Evolutionary conservation across 2,888 invertebrate genomes (phyloP), one percentile per base, ranked within the genome.

Genomic region (Torymus tubicola): DNA sequence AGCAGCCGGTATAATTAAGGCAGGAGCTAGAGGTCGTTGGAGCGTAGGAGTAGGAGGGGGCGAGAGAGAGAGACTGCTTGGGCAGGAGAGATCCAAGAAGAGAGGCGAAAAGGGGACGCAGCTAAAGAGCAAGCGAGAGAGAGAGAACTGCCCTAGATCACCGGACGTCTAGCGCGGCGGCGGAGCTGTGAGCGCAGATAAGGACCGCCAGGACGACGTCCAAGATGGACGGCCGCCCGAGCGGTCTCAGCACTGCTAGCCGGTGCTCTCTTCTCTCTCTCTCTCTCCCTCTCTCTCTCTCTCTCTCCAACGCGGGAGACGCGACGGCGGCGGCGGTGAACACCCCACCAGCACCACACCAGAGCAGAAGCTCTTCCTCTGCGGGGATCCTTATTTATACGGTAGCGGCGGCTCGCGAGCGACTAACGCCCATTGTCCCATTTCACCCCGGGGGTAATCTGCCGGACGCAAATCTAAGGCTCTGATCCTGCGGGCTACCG

Each of bases 381-480:
- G 50, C 65, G 64, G 67, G 73, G 77, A 82, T 82, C 80, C 82
- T 82, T 82, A 82, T 82, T 82, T 82, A 82, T 82, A 78, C 74
- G 79, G 65, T 16, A 65, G 68, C 60, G 72, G 63, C 57, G 74
- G 58, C 31, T 31, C 31, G 31, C 31, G 24, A 52, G 57, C 61
- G 88, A 89, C 89, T 90, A 90, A 89, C 89, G 90, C 89, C 90
- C 90, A 90, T 90, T 90, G 90, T 90, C 89, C 90, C 89, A 90
- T 90, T 90, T 90, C 73, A 70, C 63, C 72, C 72, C 87, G 86
- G 86, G 86, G 88, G 89, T 90, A 90, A 90, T 90, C 90, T 89
- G 90, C 88, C 87, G 89, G 90, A 90, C 90, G 90, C 90, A 90
- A 90, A 90, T 90, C 90, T 90, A 90, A 90, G 89, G 89, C 88